Evolutionary conservation across 2,888 invertebrate species (phyloP).

Genomic region (Lochmaea capreae): DNA sequence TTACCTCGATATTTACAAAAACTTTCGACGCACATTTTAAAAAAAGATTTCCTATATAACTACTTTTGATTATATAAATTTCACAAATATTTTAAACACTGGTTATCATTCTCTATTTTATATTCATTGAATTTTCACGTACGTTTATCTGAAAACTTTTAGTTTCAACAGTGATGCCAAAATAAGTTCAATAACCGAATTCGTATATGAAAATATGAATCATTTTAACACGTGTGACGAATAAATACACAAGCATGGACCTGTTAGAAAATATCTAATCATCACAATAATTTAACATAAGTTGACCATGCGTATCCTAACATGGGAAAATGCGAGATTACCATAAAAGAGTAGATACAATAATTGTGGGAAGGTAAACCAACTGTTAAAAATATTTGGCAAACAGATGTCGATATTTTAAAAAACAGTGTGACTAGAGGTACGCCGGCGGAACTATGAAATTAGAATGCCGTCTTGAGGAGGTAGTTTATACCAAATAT

Average conservation of each 20-base stretch:
- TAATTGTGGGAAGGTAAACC: neutral
- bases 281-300: neutral
- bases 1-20: too few relatives aligned
- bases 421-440: too few relatives aligned
- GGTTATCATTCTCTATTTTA: too few relatives aligned
- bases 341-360: neutral
- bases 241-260: neutral
- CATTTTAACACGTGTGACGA: neutral
- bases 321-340: neutral
- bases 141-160: too few relatives aligned
- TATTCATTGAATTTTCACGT: too few relatives aligned
- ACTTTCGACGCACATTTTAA: too few relatives aligned
- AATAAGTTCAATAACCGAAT: constrained; percentile 1
- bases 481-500: too few relatives aligned
- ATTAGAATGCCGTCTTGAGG: too few relatives aligned
- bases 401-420: constrained; percentile 3
- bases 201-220: neutral
- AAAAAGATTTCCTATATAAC: too few relatives aligned
- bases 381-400: neutral
- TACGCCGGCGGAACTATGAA: too few relatives aligned
- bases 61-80: too few relatives aligned
- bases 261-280: neutral
- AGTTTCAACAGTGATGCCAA: neutral
- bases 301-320: neutral
- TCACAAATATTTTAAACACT: too few relatives aligned